Conservation (phyloP, 53 echinoderm and acorn worm genomes). For the Hippasteria phrygiana region DNA sequence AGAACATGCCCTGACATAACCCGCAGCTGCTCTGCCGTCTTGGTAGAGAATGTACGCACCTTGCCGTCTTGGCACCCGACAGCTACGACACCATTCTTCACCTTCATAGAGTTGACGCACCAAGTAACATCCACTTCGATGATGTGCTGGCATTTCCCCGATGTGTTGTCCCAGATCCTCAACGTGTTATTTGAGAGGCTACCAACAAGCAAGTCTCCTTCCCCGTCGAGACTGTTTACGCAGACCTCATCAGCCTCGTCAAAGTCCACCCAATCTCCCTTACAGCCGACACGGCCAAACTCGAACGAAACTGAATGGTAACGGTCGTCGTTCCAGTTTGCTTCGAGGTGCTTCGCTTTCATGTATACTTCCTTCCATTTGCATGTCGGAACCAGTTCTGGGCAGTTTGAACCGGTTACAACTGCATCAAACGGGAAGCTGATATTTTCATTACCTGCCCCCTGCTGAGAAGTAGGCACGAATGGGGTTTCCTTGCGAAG, state of each 20-base stretch:
- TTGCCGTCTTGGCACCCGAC: not conserved
- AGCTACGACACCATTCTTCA: not conserved
- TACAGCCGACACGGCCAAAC: not conserved
- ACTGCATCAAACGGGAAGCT: not conserved
- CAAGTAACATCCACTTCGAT: not conserved
- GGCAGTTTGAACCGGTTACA: not conserved
- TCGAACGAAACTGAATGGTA: not conserved
- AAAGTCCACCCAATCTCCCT: no score
- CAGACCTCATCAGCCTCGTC: no score
- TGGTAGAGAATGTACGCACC: not conserved
- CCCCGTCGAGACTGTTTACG: not conserved
- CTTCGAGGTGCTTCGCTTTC: conserved; percentile 28
- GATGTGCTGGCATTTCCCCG: not conserved
- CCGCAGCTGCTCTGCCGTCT: not conserved
- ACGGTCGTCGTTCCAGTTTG: conserved; percentile 8
- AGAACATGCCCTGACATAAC: not conserved
- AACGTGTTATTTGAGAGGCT: not conserved
- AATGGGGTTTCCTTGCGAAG: not conserved
- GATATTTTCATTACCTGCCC: not conserved
- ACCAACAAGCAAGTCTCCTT: not conserved
- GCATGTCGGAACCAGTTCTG: not conserved
- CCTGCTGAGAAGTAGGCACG: no score
- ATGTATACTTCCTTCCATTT: conserved; percentile 34
- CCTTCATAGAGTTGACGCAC: not conserved
- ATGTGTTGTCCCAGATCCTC: conserved; percentile 2